Conservation (phyloP, 2,797 vertebrate genomes). For the Chrosomus eos region DNA sequence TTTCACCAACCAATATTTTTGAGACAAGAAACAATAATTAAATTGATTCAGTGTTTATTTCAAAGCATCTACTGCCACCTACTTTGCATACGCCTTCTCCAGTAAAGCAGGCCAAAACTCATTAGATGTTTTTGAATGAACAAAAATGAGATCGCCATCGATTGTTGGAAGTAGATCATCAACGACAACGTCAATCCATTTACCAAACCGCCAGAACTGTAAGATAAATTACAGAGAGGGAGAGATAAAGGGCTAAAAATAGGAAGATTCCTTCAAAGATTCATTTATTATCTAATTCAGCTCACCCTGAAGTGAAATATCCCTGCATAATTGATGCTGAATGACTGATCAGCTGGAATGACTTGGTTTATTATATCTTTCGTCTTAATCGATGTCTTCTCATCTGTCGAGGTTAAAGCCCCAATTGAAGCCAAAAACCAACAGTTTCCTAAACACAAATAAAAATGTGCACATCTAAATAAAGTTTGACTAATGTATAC, state of each 20-base stretch:
- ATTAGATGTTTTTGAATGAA: slow-evolving; percentile 66
- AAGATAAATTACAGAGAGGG: slow-evolving; percentile 8
- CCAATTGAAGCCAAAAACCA: slow-evolving; percentile 76
- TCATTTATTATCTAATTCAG: neutral
- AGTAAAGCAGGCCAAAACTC: slow-evolving; percentile 90
- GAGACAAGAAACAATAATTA: neutral
- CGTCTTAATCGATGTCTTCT: slow-evolving; percentile 43
- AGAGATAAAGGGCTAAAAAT: neutral
- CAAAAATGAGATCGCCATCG: slow-evolving; percentile 67
- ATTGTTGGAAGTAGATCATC: slow-evolving; percentile 72
- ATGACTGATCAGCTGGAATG: slow-evolving; percentile 68
- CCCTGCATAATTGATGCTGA: slow-evolving; percentile 65
- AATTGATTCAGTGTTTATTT: neutral
- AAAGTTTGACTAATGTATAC: neutral
- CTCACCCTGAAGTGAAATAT: slow-evolving; percentile 77
- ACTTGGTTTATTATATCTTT: slow-evolving; percentile 63
- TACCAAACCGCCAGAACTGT: slow-evolving; percentile 78
- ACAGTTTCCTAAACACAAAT: slow-evolving; percentile 68
- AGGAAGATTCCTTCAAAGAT: neutral
- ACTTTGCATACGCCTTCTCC: slow-evolving; percentile 93
- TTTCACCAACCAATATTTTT: neutral
- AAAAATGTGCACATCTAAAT: neutral
- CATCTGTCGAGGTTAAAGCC: slow-evolving; percentile 64
- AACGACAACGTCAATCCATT: slow-evolving; percentile 79
- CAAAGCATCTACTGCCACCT: slow-evolving; percentile 52